Base-by-base conservation (phyloP, 2,113 vertebrate genomes). In the Tetrax tetrax region DNA sequence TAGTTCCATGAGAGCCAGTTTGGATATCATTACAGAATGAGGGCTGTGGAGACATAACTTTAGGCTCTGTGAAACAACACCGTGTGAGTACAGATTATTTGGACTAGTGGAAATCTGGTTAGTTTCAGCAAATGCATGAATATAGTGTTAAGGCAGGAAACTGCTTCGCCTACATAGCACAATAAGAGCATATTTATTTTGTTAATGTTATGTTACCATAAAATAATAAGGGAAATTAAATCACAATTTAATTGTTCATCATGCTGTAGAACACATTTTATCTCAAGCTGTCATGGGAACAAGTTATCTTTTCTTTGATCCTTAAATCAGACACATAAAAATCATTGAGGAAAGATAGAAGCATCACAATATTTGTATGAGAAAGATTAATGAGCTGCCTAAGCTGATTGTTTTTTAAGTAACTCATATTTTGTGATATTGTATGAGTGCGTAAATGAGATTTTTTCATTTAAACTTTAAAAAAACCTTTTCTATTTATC, bases 151-250 rank as follows among this genome's bases (percentile, higher is more conserved):
- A 92, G 69, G 29, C 72, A 89, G 59, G 56, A 87, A 92, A 93
- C 37, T 37, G 29, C 65, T 94, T 93, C 10, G 23, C 47, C 83
- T 63, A 78, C 48, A 5, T n/a, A 71, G 28, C 66, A 95, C 25
- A 88, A 86, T 93, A 66, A 81, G 28, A 96, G 38, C 51, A 93
- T 83, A 94, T 93, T 95, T 95, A 79, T 96, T 66, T 94, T 88
- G 84, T 72, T 80, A 85, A 66, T 81, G 92, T 92, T 92, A 94
- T 51, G 48, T 80, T 96, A 72, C 51, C 45, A 54, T 95, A 91
- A 80, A 92, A 68, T 88, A 87, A 53, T 94, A 93, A 93, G 92
- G 83, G 79, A 95, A 93, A 87, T 87, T 84, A 94, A 96, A 95
- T 94, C 51, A 83, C 74, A 86, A 29, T 70, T 83, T 83, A 92